Base-by-base conservation (phyloP, 2,113 vertebrate genomes). In the Danio rerio region DNA sequence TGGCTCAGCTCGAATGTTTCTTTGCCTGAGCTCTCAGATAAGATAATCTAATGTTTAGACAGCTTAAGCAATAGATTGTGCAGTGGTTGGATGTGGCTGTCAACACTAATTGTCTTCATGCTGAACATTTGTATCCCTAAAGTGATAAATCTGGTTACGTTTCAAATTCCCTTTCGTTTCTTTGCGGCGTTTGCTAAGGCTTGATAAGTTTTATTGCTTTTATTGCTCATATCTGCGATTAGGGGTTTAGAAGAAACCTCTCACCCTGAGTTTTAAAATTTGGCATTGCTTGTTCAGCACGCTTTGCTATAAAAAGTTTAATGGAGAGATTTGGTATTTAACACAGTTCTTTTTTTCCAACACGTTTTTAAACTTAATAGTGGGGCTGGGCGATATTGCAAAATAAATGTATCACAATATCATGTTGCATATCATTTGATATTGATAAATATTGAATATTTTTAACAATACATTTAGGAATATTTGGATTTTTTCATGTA, bases 31-130 rank as follows among this genome's bases (percentile, higher is more conserved):
- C 81, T 59, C 31, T 82, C 61, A 59, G 73, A 83, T 83, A 78
- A 69, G 63, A 52, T 78, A 83, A 70, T 83, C 62, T 76, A 70
- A 83, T 83, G 81, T 83, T 78, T 82, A 52, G 74, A 78, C 66
- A 52, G 52, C 42, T 63, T 68, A 74, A 73, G 74, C 65, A 73
- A 77, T 72, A 65, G 47, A 78, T 50, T 56, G n/a, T 47, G 71
- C 42, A 52, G 21, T 52, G 47, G 68, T 82, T 74, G 21, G 70
- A 63, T 50, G 53, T 78, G 50, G 56, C 42, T 81, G 66, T 85
- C 84, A 45, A 69, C 75, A 85, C 62, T 70, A 18, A 78, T 81
- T 78, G 9, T 59, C 61, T 80, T 58, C 16, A 8, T 43, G 45
- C 16, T 16, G 52, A 66, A 55, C 6, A 55, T 58, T 74, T 74